Evolutionary conservation across 1,140 invertebrate species (phyloP).

Genomic region (Marisa cornuarietis): DNA sequence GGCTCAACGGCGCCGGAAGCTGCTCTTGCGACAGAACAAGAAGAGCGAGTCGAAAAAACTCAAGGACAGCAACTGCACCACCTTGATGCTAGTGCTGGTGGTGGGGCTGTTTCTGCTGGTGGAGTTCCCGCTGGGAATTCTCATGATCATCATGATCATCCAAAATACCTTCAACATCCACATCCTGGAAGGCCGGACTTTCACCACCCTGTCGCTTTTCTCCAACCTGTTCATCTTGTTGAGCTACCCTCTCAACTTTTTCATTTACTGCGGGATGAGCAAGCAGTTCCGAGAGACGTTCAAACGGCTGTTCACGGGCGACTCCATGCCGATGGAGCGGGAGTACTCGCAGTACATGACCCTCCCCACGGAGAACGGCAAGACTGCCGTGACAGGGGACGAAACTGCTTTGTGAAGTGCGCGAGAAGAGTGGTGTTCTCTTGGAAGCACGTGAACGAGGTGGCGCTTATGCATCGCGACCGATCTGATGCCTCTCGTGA

Average conservation of each 20-base stretch:
- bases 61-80: slow-evolving; percentile 88
- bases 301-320: slow-evolving; percentile 79
- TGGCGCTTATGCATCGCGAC: too few relatives aligned
- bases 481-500: background rate
- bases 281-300: slow-evolving; percentile 93
- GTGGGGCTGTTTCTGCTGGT: slow-evolving; percentile 90
- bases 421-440: background rate
- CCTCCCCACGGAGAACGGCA: slow-evolving; percentile 59
- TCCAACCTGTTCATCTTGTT: slow-evolving; percentile 91
- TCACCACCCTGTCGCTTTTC: slow-evolving; percentile 59
- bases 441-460: background rate
- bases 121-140: slow-evolving; percentile 84
- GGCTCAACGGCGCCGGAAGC: slow-evolving; percentile 81
- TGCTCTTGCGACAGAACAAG: slow-evolving; percentile 84
- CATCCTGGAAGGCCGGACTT: slow-evolving; percentile 35
- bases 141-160: slow-evolving; percentile 85
- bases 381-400: slow-evolving; percentile 48
- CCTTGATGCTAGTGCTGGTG: slow-evolving; percentile 93
- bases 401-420: slow-evolving; percentile 50
- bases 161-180: slow-evolving; percentile 71
- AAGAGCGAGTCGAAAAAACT: slow-evolving; percentile 85
- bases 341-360: slow-evolving; percentile 61
- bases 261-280: slow-evolving; percentile 95
- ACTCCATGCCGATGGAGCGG: slow-evolving; percentile 44
- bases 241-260: slow-evolving; percentile 93